Evolutionary conservation across 2,888 invertebrate genomes (phyloP), one percentile per base, ranked within the genome.

Genomic region (Drosophila affinis): DNA sequence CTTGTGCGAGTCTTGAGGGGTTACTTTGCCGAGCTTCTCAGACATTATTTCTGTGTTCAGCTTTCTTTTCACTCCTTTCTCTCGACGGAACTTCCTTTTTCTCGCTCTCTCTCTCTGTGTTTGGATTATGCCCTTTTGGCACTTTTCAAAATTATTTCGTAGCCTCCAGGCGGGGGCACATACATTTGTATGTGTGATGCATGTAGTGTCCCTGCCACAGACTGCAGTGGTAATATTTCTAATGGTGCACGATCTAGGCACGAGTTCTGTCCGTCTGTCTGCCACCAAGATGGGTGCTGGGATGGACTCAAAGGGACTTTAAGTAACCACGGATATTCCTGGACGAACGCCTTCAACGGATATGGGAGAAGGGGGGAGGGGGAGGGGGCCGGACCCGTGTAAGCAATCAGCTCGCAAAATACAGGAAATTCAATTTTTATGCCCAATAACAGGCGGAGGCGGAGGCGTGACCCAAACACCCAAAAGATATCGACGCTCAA

Each of bases 71-170:
- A 21, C 51, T 53, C 27, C 39, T 57, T 21, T 46, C 47, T 53
- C 32, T 52, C 39, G 39, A 14, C 6, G 14, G 39, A 2, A 14
- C 14, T 47, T 57, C 62, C 62, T 61, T 76, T 67, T 72, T 68
- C 48, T n/a, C 32, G 14, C 10, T 47, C 21, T 21, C 21, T 21
- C 21, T 21, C 21, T n/a, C 32, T 18, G 6, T 47, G 52, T 54
- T 71, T 76, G 71, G 82, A 82, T 79, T 82, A 76, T 85, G 83
- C 85, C 83, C 83, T 85, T 83, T 85, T 85, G 83, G 85, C 85
- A 83, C 85, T 83, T 85, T 83, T 83, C 58, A 76, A 85, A 85
- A 82, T 83, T 81, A 85, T 83, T 82, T 82, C 77, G 72, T 63
- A 68, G 70, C 76, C 75, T 75, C 54, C 64, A 55, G 72, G 76